Percentiles rank a stretch among this genome's conserved stretches.
phyloP scores from a whole-genome alignment of 2,888 invertebrate species.

The Tetanocera ferruginea region DNA sequence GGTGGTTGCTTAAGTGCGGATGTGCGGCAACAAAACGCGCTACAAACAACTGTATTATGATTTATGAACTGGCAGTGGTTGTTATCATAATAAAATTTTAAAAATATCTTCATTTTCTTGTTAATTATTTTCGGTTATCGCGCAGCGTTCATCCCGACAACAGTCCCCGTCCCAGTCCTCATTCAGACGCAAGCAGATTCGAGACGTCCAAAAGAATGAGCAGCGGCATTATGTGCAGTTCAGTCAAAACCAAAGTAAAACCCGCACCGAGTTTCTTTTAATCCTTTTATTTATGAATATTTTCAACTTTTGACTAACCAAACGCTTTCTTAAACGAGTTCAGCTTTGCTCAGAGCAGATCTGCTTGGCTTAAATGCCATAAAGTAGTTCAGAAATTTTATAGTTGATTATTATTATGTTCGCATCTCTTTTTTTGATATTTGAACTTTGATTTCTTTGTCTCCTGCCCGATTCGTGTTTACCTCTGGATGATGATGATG shows the following conservation, averaged over 20 bases:
- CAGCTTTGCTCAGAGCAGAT: conserved; percentile 20
- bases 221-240: conserved; percentile 7
- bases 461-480: conserved; percentile 11
- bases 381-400: conserved; percentile 47
- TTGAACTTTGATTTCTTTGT: conserved; percentile 27
- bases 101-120: conserved; percentile 51
- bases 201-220: conserved; percentile 29
- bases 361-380: conserved; percentile 40
- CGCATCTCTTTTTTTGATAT: conserved; percentile 17
- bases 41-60: conserved; percentile 44
- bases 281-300: conserved; percentile 47
- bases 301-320: conserved; percentile 10
- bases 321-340: conserved; percentile 12
- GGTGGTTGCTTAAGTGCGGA: conserved; percentile 9
- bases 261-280: conserved; percentile 19
- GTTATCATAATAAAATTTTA: conserved; percentile 49
- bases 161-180: not conserved
- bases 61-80: conserved; percentile 50
- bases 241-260: conserved; percentile 41
- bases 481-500: conserved; percentile 16
- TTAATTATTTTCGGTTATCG: conserved; percentile 53
- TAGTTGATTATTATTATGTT: conserved; percentile 37
- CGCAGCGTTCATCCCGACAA: not conserved
- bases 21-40: conserved; percentile 30
- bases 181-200: conserved; percentile 23